Evolutionary conservation across 2,888 invertebrate genomes (phyloP), one percentile per base, ranked within the genome.

Genomic region (Drosophila aldrichi): DNA sequence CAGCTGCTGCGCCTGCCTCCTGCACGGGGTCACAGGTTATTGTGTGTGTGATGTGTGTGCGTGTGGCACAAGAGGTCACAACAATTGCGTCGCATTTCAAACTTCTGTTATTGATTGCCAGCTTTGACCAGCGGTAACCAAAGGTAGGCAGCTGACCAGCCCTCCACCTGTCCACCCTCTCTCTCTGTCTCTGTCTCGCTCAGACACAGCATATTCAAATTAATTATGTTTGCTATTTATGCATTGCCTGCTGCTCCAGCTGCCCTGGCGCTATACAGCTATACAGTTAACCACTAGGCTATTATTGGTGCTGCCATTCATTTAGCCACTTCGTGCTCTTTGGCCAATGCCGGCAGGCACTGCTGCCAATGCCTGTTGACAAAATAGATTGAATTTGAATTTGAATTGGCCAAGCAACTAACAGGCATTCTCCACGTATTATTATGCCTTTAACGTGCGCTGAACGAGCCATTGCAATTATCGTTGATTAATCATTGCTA

Each of bases 161-260:
- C 16, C 22, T 14, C 16, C 40, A 12, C 3, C 22, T 41, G 22
- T 6, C 10, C 52, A 0, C 16, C 1, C 20, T 36, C 5, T 2
- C 16, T 20, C 22, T 5, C 54, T 2, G 2, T 22, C 16, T 6
- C 20, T n/a, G 46, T 2, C 41, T 34, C 41, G 5, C 14, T 18
- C 32, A 14, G 36, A 40, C 58, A 49, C 63, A 43, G 67, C 77
- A 75, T 75, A 86, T 88, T 83, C 83, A 81, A 86, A 86, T 86
- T 86, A 86, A 86, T 86, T 88, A 88, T 86, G 86, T 85, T 86
- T 81, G 83, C 74, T 87, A 84, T 84, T 87, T 84, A 84, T 84
- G 84, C 84, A 87, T 80, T 76, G 82, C 58, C 72, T 34, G 56
- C 56, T 34, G 43, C 3, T 34, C n/a, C 32, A 16, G 69, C 64